These are phyloP conservation scores for Spisula solida DNA, from an alignment of 2,888 invertebrate genomes.

Conservation along the genomic window DNA sequence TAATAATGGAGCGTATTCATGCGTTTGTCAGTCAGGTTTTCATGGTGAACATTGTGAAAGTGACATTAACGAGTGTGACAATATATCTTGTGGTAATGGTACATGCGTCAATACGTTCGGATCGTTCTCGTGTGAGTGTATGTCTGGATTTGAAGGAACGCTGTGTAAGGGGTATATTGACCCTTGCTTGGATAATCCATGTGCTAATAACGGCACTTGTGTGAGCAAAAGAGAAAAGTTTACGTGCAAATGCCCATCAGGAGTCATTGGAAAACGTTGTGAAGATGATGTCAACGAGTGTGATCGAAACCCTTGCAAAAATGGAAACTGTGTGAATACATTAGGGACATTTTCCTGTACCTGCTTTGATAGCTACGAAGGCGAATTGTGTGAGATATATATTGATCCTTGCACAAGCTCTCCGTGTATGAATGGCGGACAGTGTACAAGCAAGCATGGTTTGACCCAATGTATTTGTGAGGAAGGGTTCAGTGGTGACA, in stretches of 20 bases:
- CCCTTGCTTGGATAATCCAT: slow-evolving; percentile 31
- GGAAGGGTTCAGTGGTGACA: slow-evolving; percentile 30
- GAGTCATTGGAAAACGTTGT: slow-evolving; percentile 42
- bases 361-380: slow-evolving; percentile 32
- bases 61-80: slow-evolving; percentile 39
- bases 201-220: slow-evolving; percentile 39
- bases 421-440: slow-evolving; percentile 41
- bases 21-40: slow-evolving; percentile 27
- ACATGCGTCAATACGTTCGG: slow-evolving; percentile 69
- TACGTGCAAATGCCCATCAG: slow-evolving; percentile 35
- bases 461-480: slow-evolving; percentile 40
- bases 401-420: slow-evolving; percentile 27
- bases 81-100: slow-evolving; percentile 23
- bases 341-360: slow-evolving; percentile 44
- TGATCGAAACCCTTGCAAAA: slow-evolving; percentile 28
- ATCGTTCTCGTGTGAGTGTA: slow-evolving; percentile 71
- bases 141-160: slow-evolving; percentile 59
- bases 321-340: slow-evolving; percentile 44
- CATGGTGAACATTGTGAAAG: slow-evolving; percentile 20
- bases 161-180: slow-evolving; percentile 26
- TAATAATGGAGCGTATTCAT: slow-evolving; percentile 25
- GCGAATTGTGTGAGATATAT: slow-evolving; percentile 24
- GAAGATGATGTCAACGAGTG: slow-evolving; percentile 46
- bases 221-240: slow-evolving; percentile 26
- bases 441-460: slow-evolving; percentile 37